A percentile compares a stretch with the other conserved stretches of the same genome.
Conservation (phyloP, 2,888 invertebrate species). For the Tetanocera ferruginea region DNA sequence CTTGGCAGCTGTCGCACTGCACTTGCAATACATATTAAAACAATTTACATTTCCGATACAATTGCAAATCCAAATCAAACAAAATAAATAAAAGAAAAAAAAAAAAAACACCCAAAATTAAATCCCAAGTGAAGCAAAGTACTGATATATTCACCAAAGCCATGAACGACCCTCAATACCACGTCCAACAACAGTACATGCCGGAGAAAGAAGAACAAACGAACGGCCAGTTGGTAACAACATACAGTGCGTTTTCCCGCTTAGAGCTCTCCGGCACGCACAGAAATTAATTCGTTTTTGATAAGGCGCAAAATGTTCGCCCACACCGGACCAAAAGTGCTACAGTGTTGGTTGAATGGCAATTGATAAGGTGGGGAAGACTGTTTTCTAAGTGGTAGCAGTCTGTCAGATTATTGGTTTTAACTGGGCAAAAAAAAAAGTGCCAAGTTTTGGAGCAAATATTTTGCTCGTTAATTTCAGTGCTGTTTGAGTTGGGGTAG, state of each 20-base stretch:
- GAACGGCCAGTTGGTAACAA: background rate
- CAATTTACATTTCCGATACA: constrained; percentile 31
- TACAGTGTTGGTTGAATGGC: background rate
- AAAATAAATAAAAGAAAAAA: background rate
- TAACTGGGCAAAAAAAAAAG: background rate
- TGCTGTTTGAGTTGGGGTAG: background rate
- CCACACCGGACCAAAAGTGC: background rate
- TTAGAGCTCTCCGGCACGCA: background rate
- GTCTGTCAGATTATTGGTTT: constrained; percentile 3
- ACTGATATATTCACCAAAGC: background rate
- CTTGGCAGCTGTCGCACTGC: background rate
- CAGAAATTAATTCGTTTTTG: constrained; percentile 33
- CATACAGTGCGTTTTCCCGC: background rate
- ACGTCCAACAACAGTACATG: background rate
- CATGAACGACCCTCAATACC: background rate
- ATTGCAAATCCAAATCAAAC: background rate
- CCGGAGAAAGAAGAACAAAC: background rate
- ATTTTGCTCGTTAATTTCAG: constrained; percentile 26
- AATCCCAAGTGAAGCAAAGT: background rate
- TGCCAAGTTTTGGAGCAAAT: constrained; percentile 22
- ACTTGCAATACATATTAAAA: constrained; percentile 28
- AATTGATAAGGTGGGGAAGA: background rate
- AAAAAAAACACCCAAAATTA: constrained; percentile 6
- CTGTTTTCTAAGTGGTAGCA: background rate
- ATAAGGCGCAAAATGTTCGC: constrained; percentile 27